Evolutionary conservation across 2,113 vertebrate species (phyloP).

Genomic region (Coryphaenoides rupestris): DNA sequence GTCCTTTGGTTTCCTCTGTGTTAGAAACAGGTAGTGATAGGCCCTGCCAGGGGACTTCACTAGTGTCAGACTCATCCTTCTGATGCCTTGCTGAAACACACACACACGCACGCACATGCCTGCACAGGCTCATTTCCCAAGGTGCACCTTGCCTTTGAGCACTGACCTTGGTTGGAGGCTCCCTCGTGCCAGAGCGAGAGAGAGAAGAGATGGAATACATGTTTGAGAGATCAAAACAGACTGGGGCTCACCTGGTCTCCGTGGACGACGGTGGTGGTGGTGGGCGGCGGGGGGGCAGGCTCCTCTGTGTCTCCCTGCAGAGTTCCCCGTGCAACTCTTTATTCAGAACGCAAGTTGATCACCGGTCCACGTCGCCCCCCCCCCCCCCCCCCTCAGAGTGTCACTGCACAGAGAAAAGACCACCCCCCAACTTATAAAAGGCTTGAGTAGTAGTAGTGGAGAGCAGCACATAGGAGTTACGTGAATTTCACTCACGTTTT

Average conservation of each 20-base stretch:
- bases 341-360: slow-evolving; percentile 52
- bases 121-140: slow-evolving; percentile 51
- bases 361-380: slow-evolving; percentile 1
- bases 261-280: too few species aligned
- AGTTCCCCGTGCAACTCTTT: slow-evolving; percentile 11
- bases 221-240: slow-evolving; percentile 73
- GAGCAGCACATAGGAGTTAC: too few species aligned
- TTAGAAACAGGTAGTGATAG: slow-evolving; percentile 63
- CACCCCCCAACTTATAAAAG: too few species aligned
- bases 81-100: slow-evolving; percentile 60
- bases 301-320: neutral
- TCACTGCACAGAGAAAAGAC: too few species aligned
- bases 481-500: too few species aligned
- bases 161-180: slow-evolving; percentile 67
- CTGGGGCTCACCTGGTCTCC: slow-evolving; percentile 61
- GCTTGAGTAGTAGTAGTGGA: too few species aligned
- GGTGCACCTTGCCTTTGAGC: slow-evolving; percentile 61
- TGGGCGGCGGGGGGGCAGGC: neutral
- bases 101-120: slow-evolving; percentile 37
- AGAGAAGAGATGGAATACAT: slow-evolving; percentile 73
- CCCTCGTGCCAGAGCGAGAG: slow-evolving; percentile 59
- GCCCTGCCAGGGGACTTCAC: slow-evolving; percentile 61
- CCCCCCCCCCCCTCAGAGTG: too few species aligned
- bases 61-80: slow-evolving; percentile 63
- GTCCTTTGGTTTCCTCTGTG: slow-evolving; percentile 47